These are phyloP conservation scores for Neotoxoptera formosana DNA, from an alignment of 1,140 invertebrate species.

Conservation along the genomic window DNA sequence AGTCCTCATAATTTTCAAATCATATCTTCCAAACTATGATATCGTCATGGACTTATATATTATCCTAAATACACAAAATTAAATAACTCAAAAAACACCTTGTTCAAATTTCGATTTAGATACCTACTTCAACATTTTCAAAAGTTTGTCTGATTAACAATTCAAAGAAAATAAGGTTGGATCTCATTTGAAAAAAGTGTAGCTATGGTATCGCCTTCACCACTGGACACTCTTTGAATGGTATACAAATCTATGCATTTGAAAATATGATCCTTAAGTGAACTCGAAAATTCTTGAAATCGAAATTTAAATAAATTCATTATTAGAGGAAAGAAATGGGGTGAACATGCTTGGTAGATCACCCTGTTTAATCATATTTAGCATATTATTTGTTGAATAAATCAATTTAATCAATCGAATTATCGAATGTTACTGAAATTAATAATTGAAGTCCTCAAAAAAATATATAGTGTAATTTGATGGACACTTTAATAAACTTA, in stretches of 20 bases:
- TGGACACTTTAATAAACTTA: slow-evolving; percentile 34
- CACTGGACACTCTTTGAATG: no score
- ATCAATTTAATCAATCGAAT: background rate
- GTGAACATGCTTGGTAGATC: background rate
- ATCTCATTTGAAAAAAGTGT: no score
- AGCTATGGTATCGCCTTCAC: no score
- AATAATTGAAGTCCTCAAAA: slow-evolving; percentile 18
- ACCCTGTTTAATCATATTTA: background rate
- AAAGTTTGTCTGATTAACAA: no score
- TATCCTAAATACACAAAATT: background rate
- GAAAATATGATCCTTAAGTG: no score
- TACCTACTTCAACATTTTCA: no score
- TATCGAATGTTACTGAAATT: background rate
- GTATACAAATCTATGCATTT: no score
- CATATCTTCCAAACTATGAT: background rate
- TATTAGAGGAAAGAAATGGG: background rate
- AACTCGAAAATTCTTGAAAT: no score
- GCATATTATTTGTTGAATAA: background rate
- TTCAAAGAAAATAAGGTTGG: no score
- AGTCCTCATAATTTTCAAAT: background rate
- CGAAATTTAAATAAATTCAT: no score
- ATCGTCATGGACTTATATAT: background rate
- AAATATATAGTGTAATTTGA: background rate
- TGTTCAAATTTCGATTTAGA: no score
- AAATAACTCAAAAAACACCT: background rate